Evolutionary conservation across 2,888 invertebrate genomes (phyloP), one percentile per base, ranked within the genome.

Genomic region (Caenorhabditis afra): DNA sequence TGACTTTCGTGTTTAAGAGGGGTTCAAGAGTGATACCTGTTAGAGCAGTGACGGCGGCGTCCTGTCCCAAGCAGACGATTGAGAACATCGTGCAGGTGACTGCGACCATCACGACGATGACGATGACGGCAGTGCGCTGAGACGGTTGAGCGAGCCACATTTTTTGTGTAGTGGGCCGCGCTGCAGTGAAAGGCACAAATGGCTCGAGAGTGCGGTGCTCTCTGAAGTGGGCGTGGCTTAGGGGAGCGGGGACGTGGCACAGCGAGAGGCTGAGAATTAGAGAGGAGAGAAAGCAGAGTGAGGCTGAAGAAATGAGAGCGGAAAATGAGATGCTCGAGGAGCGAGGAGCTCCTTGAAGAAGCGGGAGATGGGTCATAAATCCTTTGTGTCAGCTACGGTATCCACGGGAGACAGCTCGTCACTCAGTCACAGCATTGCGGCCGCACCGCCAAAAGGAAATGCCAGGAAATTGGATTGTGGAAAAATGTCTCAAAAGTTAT

Each of bases 361-460:
- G 23, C 47, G 23, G 18, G 67, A 52, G 68, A 59, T 68, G 61
- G 58, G 45, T 35, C 53, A 62, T 70, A 70, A 70, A 70, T 62
- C 62, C 29, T 29, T 7, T 3, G 4, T 20, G 45, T n/a, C 11
- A 45, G 53, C 68, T 70, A 70, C 70, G 61, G 70, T 70, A 70
- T 70, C 70, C 70, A 70, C 53, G 70, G 70, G 55, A 18, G 29
- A 70, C 58, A 41, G 12, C 29, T 23, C 70, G 55, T 70, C 61
- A 47, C 22, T 55, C 53, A 20, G 16, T 11, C 12, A 4, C 12
- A 18, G 29, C 29, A 29, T 29, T 29, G 3, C 7, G 29, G 29
- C 29, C 23, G 18, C 20, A 37, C 44, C 23, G 4, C 8, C 14
- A 39, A 22, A 8, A 18, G 11, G 10, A 39, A 50, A 49, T 2